Conservation (phyloP, 2,113 vertebrate genomes). For the Otis tarda region DNA sequence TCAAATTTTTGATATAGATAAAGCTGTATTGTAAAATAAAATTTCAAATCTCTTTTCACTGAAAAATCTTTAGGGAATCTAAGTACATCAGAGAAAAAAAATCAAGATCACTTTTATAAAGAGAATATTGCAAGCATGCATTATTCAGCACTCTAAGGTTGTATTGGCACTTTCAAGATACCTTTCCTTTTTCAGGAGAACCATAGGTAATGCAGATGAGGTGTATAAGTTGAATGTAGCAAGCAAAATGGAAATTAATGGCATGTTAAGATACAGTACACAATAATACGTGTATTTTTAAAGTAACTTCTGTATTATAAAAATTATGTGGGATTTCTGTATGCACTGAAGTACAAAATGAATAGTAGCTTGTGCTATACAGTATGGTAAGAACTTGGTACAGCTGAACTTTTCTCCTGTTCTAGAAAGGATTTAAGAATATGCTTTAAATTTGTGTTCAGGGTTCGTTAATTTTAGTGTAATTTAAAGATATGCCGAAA, state of each 20-base stretch:
- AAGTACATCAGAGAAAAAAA: not conserved
- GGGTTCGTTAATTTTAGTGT: not conserved
- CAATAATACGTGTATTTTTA: not conserved
- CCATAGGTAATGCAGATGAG: not conserved
- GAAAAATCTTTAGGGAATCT: not conserved
- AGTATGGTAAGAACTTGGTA: not conserved
- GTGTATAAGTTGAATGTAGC: not conserved
- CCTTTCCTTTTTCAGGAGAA: not conserved
- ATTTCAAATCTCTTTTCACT: not conserved
- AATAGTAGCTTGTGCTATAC: not conserved
- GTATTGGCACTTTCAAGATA: not conserved
- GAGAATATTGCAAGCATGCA: not conserved
- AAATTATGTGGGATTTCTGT: not conserved
- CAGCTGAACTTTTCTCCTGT: not conserved
- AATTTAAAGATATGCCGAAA: not conserved
- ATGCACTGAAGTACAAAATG: not conserved
- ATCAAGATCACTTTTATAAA: not conserved
- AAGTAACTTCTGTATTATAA: not conserved
- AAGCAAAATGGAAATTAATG: not conserved
- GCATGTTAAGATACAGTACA: not conserved
- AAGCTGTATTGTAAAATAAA: not conserved
- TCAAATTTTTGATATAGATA: not conserved
- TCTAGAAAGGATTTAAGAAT: not conserved
- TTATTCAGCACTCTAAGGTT: not conserved
- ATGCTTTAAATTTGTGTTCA: not conserved